Evolutionary conservation across 2,888 invertebrate genomes (phyloP).

Genomic region (Amorpha juglandis): DNA sequence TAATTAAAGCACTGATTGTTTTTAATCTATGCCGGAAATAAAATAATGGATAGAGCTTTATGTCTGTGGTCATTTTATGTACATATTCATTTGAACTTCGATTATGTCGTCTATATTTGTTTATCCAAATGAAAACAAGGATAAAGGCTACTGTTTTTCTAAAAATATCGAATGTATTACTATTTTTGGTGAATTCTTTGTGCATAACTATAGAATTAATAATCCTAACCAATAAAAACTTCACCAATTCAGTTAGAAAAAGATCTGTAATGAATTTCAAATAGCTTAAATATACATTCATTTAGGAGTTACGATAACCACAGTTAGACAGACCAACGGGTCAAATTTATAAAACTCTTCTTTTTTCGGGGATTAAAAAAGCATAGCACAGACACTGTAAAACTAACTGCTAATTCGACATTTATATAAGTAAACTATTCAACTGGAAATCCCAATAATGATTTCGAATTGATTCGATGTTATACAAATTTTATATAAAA

Average conservation of each 20-base stretch:
- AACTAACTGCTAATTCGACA: too few relatives aligned
- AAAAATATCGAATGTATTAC: not conserved
- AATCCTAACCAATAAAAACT: too few relatives aligned
- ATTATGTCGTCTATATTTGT: not conserved
- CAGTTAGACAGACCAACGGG: too few relatives aligned
- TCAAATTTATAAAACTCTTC: too few relatives aligned
- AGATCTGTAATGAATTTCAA: too few relatives aligned
- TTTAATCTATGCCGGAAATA: constrained; percentile 27
- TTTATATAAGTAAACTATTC: not conserved
- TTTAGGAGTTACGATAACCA: too few relatives aligned
- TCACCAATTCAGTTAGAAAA: too few relatives aligned
- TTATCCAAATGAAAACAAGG: not conserved
- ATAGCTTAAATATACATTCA: too few relatives aligned
- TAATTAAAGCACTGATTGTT: constrained; percentile 27
- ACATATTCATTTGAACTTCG: not conserved
- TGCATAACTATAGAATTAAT: too few relatives aligned
- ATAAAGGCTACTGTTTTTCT: not conserved
- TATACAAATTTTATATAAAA: not conserved
- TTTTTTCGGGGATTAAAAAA: too few relatives aligned
- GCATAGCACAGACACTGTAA: not conserved
- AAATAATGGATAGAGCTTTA: constrained; percentile 10
- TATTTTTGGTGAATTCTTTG: too few relatives aligned
- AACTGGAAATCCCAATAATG: not conserved
- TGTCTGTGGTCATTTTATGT: not conserved
- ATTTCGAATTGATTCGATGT: not conserved